Base-by-base conservation (phyloP, 2,113 vertebrate genomes). In the Anthoscopus minutus region DNA sequence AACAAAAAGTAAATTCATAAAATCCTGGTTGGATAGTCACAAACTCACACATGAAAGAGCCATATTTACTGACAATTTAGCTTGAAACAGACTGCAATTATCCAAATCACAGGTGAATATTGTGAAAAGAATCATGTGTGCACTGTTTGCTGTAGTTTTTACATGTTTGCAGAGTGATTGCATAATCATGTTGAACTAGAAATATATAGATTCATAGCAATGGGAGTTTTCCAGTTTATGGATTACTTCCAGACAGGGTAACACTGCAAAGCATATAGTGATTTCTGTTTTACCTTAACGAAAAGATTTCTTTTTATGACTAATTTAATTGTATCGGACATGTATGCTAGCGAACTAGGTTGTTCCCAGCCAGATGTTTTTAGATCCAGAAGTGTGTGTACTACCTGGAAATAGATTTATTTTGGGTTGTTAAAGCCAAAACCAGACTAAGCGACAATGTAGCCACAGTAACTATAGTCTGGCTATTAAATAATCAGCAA, bases 241-340 rank as follows among this genome's bases (percentile, higher is more conserved):
- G 18, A 51, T 89, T 86, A 58, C 17, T 82, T 95, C 74, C 64
- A 94, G 74, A 27, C 9, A 64, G 24, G 38, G 96, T 88, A 91
- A 71, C 54, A 47, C 54, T 92, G 28, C 65, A 38, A 65, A 92
- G 48, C 7, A 16, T 16, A 8, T 62, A 62, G 82, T 94, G 53
- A 69, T 93, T 96, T 97, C 76, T 86, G 50, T 47, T 47, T 89
- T 79, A 37, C 21, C 24, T 88, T 86, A 86, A 61, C 33, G 73
- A 60, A 51, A 89, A 48, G 27, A 90, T 96, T 97, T 91, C 65
- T 84, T 95, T 89, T 45, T 30, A 13, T 91, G 14, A 89, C 47
- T 85, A 70, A 45, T 86, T 80, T 57, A 90, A 30, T 72, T 89
- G 16, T 44, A 35, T 42, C 81, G 77, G 78, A 81, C 10, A 10